These are phyloP conservation scores for Megaceryle maxima DNA, from an alignment of 2,113 vertebrate species.

Conservation along the genomic window DNA sequence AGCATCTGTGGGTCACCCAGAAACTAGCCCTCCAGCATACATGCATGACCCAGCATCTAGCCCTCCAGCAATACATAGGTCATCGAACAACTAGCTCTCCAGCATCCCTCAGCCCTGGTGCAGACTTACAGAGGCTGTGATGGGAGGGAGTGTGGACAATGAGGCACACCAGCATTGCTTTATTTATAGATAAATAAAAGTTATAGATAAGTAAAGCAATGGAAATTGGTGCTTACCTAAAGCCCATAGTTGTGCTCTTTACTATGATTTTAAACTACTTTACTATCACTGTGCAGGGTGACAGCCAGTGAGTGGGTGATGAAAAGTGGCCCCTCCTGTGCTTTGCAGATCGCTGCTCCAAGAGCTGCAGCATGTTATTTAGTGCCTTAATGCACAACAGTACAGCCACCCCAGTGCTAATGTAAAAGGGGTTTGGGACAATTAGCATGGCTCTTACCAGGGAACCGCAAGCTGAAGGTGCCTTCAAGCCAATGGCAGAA, in stretches of 20 bases:
- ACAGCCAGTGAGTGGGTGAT: neutral
- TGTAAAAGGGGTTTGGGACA: neutral
- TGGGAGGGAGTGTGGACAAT: rapidly evolving
- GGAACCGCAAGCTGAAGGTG: neutral
- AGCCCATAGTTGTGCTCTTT: neutral
- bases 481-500: neutral
- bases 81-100: neutral
- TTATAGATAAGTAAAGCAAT: neutral
- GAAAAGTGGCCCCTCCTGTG: neutral
- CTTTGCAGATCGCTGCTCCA: neutral
- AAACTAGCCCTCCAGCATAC: neutral
- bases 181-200: neutral
- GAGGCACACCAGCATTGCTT: neutral
- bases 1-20: neutral
- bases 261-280: neutral
- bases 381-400: neutral
- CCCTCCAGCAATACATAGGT: no score
- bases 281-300: neutral
- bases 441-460: neutral
- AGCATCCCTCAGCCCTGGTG: neutral
- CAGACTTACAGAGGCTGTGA: neutral
- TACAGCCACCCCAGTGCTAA: rapidly evolving
- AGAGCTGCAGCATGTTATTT: neutral
- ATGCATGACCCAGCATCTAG: neutral
- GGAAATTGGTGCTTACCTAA: no score